Evolutionary conservation across 2,888 invertebrate genomes (phyloP).

Genomic region (Gortyna flavago): DNA sequence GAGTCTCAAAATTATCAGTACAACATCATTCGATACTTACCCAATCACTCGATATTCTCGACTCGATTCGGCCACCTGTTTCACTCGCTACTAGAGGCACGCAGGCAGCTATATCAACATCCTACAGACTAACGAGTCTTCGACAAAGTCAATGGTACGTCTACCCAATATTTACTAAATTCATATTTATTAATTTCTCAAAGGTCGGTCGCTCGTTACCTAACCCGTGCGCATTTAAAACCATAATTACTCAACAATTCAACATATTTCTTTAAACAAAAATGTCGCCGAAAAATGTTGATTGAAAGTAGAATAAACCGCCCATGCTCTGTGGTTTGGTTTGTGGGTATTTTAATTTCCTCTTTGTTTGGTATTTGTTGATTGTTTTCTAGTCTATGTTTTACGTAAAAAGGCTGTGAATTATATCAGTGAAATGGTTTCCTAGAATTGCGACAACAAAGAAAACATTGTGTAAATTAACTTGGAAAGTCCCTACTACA

Average conservation of each 20-base stretch:
- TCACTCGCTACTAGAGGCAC: constrained; percentile 20
- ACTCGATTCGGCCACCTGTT: constrained; percentile 50
- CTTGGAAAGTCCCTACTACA: constrained; percentile 9
- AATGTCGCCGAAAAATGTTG: constrained; percentile 29
- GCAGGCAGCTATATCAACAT: constrained; percentile 47
- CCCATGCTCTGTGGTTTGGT: constrained; percentile 15
- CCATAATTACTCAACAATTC: constrained; percentile 43
- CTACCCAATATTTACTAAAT: constrained; percentile 65
- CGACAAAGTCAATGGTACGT: constrained; percentile 67
- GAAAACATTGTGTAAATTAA: constrained; percentile 17
- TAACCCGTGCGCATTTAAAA: constrained; percentile 46
- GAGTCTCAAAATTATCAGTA: background rate
- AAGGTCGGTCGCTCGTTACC: constrained; percentile 66
- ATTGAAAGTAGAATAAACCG: constrained; percentile 39
- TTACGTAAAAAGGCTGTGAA: constrained; percentile 5
- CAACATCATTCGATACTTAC: constrained; percentile 8
- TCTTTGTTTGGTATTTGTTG: constrained; percentile 1
- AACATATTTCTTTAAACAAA: constrained; percentile 35
- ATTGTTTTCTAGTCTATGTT: constrained; percentile 7
- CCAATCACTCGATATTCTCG: constrained; percentile 18
- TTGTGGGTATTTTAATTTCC: constrained; percentile 44
- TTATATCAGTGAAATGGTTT: constrained; percentile 26
- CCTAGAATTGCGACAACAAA: constrained; percentile 23
- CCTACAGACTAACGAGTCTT: constrained; percentile 36
- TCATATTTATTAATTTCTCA: constrained; percentile 61